Conservation (phyloP, 1,140 invertebrate genomes). For the Penaeus indicus region DNA sequence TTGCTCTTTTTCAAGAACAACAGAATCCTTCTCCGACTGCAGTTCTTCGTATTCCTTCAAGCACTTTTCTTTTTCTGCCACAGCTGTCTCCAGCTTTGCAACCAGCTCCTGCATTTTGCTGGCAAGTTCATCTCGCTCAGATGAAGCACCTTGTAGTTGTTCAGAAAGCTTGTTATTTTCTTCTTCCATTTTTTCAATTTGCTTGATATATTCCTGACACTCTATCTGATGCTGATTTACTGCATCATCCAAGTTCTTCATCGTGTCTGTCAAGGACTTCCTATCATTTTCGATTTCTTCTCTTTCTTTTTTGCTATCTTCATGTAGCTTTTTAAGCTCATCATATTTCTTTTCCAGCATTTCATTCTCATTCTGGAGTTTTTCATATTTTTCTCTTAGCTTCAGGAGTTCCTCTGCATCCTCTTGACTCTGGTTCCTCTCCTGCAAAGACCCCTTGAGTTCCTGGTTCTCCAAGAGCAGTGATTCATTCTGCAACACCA, state of each 20-base stretch:
- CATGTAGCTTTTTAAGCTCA: not conserved
- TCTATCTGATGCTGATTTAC: no score
- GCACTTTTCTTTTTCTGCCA: not conserved
- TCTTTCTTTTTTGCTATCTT: not conserved
- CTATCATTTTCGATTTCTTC: not conserved
- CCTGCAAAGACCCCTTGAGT: not conserved
- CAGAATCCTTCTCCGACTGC: no score
- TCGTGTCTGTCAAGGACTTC: not conserved
- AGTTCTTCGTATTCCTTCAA: not conserved
- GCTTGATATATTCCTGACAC: no score
- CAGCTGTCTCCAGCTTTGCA: not conserved
- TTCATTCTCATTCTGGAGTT: no score
- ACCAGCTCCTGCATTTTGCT: not conserved
- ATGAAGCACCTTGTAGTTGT: no score
- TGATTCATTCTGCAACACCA: constrained; percentile 19
- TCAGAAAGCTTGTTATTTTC: no score
- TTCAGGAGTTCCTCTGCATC: no score
- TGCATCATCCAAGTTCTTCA: not conserved
- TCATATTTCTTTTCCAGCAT: not conserved
- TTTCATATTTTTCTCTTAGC: no score
- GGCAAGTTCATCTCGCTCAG: not conserved
- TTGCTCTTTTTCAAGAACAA: constrained; percentile 17
- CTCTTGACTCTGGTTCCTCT: no score
- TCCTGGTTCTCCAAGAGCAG: constrained; percentile 20
- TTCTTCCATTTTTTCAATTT: no score